Evolutionary conservation across 2,113 vertebrate genomes (phyloP), one percentile per base, ranked within the genome.

Genomic region (Cyanoliseus patagonus): DNA sequence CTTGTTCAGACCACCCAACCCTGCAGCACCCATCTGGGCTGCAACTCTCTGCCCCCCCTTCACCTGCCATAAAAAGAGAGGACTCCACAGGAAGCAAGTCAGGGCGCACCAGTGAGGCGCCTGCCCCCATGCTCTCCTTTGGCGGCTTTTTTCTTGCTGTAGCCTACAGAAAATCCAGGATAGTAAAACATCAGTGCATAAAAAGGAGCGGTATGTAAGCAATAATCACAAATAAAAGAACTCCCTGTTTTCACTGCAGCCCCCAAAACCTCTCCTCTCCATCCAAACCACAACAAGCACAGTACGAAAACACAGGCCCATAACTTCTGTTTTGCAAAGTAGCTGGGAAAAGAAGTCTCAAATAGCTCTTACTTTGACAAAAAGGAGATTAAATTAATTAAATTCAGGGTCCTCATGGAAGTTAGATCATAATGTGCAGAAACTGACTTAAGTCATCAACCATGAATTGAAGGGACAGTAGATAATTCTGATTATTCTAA

Each of bases 1-100:
- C 23, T 84, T 4, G 27, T 64, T 95, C 94, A 94, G 92, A 93
- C 90, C 90, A 93, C 90, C 85, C 94, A 94, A 14, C 62, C 66
- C 81, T 7, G 9, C 6, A 1, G 90, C 77, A 78, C 44, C 69
- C 51, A 28, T 22, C 23, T 27, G 4, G 9, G 18, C n/a, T 53
- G 52, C 42, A 27, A 46, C 0, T 4, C 57, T 42, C 67, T 80
- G 83, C 75, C 28, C 59, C 61, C 44, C 59, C 49, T 42, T 33
- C 44, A 41, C 53, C 33, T 1, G 0, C 62, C 4, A 1, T 2
- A 10, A 22, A 64, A 25, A 74, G 42, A 59, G 17, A 64, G 17
- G 55, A 68, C 53, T 57, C 79, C 57, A 49, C 1, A 2, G n/a
- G 17, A 33, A 23, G 3, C 62, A 23, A 63, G 53, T 17, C 1